Base-by-base conservation (phyloP, 2,888 invertebrate genomes). In the Callimorpha dominula region DNA sequence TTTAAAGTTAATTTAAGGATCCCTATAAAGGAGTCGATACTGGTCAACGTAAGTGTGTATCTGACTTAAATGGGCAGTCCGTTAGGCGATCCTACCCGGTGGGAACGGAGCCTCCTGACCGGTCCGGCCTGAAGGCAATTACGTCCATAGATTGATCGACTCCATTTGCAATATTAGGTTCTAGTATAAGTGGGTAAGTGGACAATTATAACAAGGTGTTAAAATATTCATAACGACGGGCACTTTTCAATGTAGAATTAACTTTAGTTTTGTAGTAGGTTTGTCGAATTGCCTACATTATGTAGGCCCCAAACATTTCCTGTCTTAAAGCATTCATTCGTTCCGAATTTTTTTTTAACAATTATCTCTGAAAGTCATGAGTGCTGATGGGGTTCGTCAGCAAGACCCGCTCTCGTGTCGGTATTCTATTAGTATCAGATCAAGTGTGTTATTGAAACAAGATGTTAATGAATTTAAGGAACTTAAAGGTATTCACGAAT, bases 31-130 rank as follows among this genome's bases (percentile, higher is more conserved):
- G 54, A 8, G 20, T 68, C 42, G n/a, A 68, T 40, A 42, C 40
- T 42, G 40, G 7, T 50, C 9, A 11, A 49, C 9, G 31, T 12
- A 40, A 8, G 62, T 50, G n/a, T 17, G n/a, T 65, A 63, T 67
- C 54, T 50, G 64, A 70, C 75, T 60, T 64, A 75, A 75, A 72
- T 69, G 75, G 57, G 12, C 63, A n/a, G 64, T 14, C 75, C 75
- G 75, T 75, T 75, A 75, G 17, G 15, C 46, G 68, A 68, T 42
- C 50, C 62, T 71, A 52, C 54, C 52, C 54, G 70, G 70, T 74
- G 74, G 71, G 74, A 71, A 71, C 71, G 42, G 12, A 62, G 20
- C 43, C 70, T 31, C n/a, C 63, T 42, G 63, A 52, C 73, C 73
- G 70, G 64, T 70, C 14, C 63, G 12, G 20, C 0, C 52, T 49